Percentiles rank a stretch among this genome's conserved stretches.
Evolutionary conservation across 2,113 vertebrate genomes (phyloP).

Genomic region (Paramormyrops kingsleyae): DNA sequence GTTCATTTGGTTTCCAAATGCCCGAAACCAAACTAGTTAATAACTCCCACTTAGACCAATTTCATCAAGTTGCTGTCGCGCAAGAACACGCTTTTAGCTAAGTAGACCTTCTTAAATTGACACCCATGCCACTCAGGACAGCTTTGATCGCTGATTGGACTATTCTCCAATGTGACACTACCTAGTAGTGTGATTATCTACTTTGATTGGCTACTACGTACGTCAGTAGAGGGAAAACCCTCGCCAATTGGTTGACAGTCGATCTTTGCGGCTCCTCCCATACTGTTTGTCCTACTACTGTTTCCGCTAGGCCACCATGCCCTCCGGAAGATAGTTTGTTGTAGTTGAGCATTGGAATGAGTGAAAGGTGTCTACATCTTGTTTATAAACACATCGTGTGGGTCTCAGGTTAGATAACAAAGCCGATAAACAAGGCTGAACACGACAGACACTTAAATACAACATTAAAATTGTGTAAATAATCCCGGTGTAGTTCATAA

Average conservation of each 20-base stretch:
- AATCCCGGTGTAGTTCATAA: conserved; percentile 23
- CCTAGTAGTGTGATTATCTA: neutral
- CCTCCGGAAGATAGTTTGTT: conserved; percentile 52
- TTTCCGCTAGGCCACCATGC: conserved; percentile 42
- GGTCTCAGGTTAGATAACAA: conserved; percentile 19
- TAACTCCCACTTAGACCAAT: neutral
- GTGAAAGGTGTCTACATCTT: conserved; percentile 32
- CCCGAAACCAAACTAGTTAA: neutral
- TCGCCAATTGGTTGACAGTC: conserved; percentile 38
- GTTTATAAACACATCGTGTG: conserved; percentile 40
- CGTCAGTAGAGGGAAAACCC: conserved; percentile 26
- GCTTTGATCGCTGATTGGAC: conserved; percentile 7
- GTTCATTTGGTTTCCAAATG: neutral
- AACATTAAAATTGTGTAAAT: conserved; percentile 10
- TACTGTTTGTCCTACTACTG: conserved; percentile 25
- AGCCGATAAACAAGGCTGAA: conserved; percentile 13
- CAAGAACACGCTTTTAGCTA: neutral
- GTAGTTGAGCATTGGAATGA: conserved; percentile 38
- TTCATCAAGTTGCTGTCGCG: neutral
- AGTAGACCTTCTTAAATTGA: neutral
- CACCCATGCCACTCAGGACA: neutral
- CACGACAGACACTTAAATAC: conserved; percentile 22
- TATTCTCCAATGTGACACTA: neutral
- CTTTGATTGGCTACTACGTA: neutral
- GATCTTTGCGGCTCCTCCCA: conserved; percentile 21